phyloP scores from a whole-genome alignment of 2,797 vertebrate genomes.

The Rhinogobio ventralis region DNA sequence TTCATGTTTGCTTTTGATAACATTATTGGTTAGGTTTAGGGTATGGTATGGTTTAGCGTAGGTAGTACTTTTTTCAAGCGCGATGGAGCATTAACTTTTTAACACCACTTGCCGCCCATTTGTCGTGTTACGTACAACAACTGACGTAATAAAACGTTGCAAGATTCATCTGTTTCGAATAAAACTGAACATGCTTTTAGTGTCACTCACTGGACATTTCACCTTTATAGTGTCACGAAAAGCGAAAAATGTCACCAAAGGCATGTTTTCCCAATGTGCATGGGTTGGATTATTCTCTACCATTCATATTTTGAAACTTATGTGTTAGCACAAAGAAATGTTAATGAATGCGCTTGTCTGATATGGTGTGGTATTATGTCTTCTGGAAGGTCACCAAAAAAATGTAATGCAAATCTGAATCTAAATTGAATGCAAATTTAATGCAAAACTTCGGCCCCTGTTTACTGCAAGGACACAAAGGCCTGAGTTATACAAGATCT shows the following conservation, averaged over 20 bases:
- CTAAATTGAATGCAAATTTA: conserved; percentile 48
- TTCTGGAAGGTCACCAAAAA: conserved; percentile 60
- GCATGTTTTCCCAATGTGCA: background rate
- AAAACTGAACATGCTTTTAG: background rate
- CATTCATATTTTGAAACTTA: conserved; percentile 21
- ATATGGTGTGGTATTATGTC: conserved; percentile 42
- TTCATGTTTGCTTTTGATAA: background rate
- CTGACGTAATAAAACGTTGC: background rate
- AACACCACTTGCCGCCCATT: background rate
- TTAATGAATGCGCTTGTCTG: conserved; percentile 59
- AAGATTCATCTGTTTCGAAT: background rate
- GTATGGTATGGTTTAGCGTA: background rate
- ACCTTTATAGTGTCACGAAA: background rate
- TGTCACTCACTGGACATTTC: background rate
- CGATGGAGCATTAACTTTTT: background rate
- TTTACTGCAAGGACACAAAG: conserved; percentile 39
- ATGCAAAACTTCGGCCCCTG: conserved; percentile 27
- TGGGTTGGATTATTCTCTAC: background rate
- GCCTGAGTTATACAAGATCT: background rate
- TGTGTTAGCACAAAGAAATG: conserved; percentile 43
- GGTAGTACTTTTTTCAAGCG: background rate
- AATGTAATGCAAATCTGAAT: conserved; percentile 48
- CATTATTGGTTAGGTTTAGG: background rate
- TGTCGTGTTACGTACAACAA: background rate
- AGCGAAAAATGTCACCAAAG: background rate